Evolutionary conservation across 2,113 vertebrate species (phyloP).

Genomic region (Meleagris gallopavo): DNA sequence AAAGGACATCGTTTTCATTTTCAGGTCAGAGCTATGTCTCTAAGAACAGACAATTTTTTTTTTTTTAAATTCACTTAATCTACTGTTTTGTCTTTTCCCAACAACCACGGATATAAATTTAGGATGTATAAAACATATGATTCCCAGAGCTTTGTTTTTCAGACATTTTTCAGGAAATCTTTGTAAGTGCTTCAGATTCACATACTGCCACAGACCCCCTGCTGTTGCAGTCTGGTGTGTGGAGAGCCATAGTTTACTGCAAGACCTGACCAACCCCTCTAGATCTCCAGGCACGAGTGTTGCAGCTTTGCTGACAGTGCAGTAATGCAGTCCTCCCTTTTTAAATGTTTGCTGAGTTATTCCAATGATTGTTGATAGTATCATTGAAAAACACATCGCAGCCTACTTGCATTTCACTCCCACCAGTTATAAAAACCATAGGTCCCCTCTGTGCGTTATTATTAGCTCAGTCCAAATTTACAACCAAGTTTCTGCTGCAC

Average conservation of each 20-base stretch:
- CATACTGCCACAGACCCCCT: conserved; percentile 41
- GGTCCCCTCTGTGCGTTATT: conserved; percentile 53
- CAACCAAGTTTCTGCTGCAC: conserved; percentile 47
- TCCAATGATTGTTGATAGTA: conserved; percentile 51
- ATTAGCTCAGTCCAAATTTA: conserved; percentile 64
- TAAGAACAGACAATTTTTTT: neutral
- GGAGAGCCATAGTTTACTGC: conserved; percentile 28
- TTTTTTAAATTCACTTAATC: neutral
- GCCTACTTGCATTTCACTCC: conserved; percentile 46
- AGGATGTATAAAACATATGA: neutral
- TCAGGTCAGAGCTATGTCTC: conserved; percentile 1
- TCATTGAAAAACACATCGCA: conserved; percentile 43
- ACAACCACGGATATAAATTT: neutral
- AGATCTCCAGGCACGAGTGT: neutral
- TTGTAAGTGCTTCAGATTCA: neutral
- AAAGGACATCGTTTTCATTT: conserved; percentile 58
- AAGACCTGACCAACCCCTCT: conserved; percentile 49
- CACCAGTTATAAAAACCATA: conserved; percentile 15
- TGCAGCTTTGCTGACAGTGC: conserved; percentile 63
- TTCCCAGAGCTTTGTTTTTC: neutral
- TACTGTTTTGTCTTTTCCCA: conserved; percentile 19
- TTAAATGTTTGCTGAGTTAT: conserved; percentile 25
- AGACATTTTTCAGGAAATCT: neutral
- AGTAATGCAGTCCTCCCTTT: neutral
- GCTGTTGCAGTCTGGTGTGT: conserved; percentile 61